phyloP scores from a whole-genome alignment of 1,140 invertebrate genomes.

The Cepaea nemoralis region DNA sequence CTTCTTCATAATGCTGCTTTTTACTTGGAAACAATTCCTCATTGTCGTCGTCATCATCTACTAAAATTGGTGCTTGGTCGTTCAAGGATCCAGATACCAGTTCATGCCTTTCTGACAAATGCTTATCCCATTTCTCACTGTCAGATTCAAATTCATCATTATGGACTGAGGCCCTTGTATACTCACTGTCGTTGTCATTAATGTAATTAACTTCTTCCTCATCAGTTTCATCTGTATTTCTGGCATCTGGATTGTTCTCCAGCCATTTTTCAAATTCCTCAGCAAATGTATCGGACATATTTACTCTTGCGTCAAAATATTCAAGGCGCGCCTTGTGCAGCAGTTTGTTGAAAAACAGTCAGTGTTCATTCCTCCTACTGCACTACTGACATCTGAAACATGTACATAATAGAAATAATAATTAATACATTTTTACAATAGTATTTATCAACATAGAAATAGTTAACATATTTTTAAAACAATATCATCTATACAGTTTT shows the following conservation, averaged over 20 bases:
- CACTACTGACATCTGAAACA: background rate
- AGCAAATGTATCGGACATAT: constrained; percentile 21
- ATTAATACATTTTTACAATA: background rate
- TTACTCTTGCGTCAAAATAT: background rate
- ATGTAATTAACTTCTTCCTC: constrained; percentile 18
- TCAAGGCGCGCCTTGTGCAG: background rate
- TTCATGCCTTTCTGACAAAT: background rate
- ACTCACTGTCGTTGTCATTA: background rate
- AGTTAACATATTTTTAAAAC: no score
- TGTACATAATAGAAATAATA: background rate
- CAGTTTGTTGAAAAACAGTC: background rate
- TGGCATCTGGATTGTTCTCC: background rate
- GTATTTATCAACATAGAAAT: no score
- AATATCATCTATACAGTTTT: no score
- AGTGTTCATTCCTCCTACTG: background rate
- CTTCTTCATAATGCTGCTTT: constrained; percentile 15
- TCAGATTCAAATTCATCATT: background rate
- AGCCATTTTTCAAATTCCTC: constrained; percentile 43
- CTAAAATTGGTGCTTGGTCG: constrained; percentile 16
- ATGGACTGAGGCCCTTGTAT: no score
- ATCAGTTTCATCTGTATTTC: background rate
- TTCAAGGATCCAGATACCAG: background rate
- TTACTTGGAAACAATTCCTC: background rate
- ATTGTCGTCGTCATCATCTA: constrained; percentile 35
- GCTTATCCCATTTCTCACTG: background rate